Percentiles rank a stretch among this genome's conserved stretches.
phyloP scores from a whole-genome alignment of 2,113 vertebrate species.

The Bos indicus region DNA sequence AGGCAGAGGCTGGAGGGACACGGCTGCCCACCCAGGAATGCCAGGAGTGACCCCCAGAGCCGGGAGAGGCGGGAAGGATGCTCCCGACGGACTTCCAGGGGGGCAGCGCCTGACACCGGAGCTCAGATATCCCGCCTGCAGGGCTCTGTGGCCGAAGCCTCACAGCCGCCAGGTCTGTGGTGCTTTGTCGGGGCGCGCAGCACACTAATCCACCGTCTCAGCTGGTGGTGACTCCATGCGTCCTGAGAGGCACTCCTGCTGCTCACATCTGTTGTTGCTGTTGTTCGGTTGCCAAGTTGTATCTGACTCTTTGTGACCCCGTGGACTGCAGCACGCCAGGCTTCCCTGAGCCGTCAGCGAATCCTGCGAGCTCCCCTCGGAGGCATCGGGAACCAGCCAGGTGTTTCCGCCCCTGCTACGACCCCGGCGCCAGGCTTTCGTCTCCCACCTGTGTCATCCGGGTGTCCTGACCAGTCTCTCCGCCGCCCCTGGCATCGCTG shows the following conservation, averaged over 20 bases:
- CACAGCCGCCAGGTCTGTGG: rapidly evolving
- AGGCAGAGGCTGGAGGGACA: background rate
- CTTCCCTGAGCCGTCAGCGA: background rate
- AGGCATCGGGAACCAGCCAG: background rate
- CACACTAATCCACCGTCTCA: rapidly evolving
- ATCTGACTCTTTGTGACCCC: background rate
- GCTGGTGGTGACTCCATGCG: background rate
- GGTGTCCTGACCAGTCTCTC: background rate
- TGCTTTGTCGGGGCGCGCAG: background rate
- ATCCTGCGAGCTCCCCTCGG: background rate
- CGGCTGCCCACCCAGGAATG: rapidly evolving
- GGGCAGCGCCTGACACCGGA: background rate
- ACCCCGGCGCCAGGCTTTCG: too few species aligned
- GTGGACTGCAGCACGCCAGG: background rate
- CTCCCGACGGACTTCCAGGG: rapidly evolving
- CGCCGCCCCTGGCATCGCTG: background rate
- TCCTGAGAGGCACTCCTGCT: background rate
- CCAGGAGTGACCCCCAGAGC: background rate
- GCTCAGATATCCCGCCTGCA: background rate
- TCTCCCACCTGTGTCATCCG: background rate
- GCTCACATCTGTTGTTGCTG: background rate
- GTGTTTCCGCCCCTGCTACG: background rate
- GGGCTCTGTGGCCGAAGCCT: background rate
- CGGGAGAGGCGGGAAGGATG: background rate
- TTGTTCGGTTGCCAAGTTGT: background rate